These are phyloP conservation scores for Zhuqinia jingwanae DNA, from an alignment of 2,888 invertebrate species.

Conservation along the genomic window DNA sequence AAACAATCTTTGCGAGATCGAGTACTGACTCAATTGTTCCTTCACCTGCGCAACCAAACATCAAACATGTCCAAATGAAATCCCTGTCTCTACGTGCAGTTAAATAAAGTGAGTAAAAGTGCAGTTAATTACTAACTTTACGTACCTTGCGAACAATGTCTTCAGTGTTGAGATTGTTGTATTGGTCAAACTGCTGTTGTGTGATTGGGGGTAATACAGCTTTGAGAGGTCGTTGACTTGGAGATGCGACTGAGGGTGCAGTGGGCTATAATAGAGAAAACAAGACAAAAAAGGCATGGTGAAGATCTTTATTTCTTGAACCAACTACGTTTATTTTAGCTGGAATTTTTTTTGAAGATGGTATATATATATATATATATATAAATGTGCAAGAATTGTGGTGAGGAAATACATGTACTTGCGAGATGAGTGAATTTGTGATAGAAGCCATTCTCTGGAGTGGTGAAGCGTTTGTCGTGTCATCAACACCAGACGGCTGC, in stretches of 20 bases:
- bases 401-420: conserved; percentile 81
- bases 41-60: conserved; percentile 85
- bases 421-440: conserved; percentile 97
- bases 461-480: conserved; percentile 92
- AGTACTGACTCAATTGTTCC: conserved; percentile 96
- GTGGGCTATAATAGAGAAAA: conserved; percentile 83
- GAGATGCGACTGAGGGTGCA: conserved; percentile 91
- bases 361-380: too few species aligned
- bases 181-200: conserved; percentile 99
- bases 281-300: conserved; percentile 33
- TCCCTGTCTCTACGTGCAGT: too few species aligned
- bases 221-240: conserved; percentile 94
- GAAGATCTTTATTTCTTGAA: not conserved
- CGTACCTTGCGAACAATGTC: conserved; percentile 94
- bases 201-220: conserved; percentile 98
- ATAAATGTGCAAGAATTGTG: conserved; percentile 4
- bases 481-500: conserved; percentile 89
- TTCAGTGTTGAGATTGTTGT: conserved; percentile 98
- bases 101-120: too few species aligned
- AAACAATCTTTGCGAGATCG: conserved; percentile 96
- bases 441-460: conserved; percentile 98
- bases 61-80: too few species aligned
- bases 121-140: not conserved
- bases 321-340: too few species aligned
- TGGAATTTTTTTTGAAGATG: not conserved